phyloP scores from a whole-genome alignment of 2,888 invertebrate species.

The Temnothorax ravouxi region DNA sequence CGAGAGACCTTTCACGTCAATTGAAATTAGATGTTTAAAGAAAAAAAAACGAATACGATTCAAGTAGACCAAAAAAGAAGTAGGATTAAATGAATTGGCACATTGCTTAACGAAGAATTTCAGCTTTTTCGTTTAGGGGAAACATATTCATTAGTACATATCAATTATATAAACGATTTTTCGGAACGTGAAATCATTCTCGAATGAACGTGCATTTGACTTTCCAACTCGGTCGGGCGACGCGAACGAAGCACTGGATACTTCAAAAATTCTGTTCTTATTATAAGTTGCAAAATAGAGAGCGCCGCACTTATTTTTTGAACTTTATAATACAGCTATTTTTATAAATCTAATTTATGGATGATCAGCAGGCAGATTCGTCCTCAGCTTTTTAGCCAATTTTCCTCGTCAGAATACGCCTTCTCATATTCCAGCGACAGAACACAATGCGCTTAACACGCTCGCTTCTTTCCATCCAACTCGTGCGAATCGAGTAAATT shows the following conservation, averaged over 20 bases:
- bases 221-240: background rate
- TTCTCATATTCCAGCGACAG: background rate
- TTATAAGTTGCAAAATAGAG: slow-evolving; percentile 4
- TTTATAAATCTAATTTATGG: slow-evolving; percentile 28
- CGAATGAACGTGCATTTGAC: slow-evolving; percentile 22
- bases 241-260: background rate
- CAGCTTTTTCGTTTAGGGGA: background rate
- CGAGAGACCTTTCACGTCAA: background rate
- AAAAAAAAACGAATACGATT: background rate
- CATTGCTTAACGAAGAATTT: background rate
- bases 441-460: background rate
- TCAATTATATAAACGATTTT: background rate
- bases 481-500: background rate
- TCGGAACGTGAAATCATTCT: background rate
- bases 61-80: background rate
- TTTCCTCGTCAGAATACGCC: background rate
- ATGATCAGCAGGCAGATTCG: background rate
- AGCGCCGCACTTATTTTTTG: background rate
- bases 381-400: slow-evolving; percentile 24
- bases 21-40: background rate
- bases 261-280: background rate
- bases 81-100: background rate
- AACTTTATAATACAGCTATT: slow-evolving; percentile 19
- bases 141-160: background rate
- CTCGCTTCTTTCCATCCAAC: slow-evolving; percentile 3